A percentile compares a stretch with the other conserved stretches of the same genome.
phyloP scores from a whole-genome alignment of 2,888 invertebrate species.

The Apoda limacodes region DNA sequence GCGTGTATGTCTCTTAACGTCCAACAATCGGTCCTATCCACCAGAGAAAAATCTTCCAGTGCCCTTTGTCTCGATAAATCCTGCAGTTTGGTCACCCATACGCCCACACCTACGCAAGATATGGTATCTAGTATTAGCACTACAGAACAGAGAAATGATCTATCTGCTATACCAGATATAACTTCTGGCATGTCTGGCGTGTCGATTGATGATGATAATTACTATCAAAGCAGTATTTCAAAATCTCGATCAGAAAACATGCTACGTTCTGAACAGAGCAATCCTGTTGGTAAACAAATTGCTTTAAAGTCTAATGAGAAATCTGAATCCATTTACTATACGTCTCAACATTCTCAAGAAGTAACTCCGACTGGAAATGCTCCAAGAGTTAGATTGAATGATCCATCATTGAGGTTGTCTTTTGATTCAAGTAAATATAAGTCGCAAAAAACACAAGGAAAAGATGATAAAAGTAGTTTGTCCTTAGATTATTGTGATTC shows the following conservation, averaged over 20 bases:
- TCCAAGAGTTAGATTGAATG: conserved; percentile 43
- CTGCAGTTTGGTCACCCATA: conserved; percentile 56
- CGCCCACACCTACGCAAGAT: conserved; percentile 63
- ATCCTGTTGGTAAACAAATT: conserved; percentile 30
- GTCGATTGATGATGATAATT: conserved; percentile 62
- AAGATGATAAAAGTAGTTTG: conserved; percentile 52
- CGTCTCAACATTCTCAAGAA: conserved; percentile 60
- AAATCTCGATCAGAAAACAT: conserved; percentile 64
- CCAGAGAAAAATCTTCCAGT: conserved; percentile 57
- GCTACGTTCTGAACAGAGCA: conserved; percentile 52
- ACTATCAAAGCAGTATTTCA: conserved; percentile 55
- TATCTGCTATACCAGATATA: conserved; percentile 54
- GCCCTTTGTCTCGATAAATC: conserved; percentile 63
- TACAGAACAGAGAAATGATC: conserved; percentile 58
- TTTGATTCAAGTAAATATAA: conserved; percentile 58
- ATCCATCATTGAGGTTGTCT: conserved; percentile 50
- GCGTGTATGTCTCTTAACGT: conserved; percentile 58
- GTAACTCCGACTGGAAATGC: conserved; percentile 52
- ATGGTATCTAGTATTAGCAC: conserved; percentile 66
- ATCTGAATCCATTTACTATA: conserved; percentile 61
- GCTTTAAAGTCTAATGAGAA: conserved; percentile 41
- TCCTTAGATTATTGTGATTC: conserved; percentile 62
- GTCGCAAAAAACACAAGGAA: conserved; percentile 40
- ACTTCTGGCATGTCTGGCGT: conserved; percentile 64
- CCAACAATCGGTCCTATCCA: conserved; percentile 46